phyloP scores from a whole-genome alignment of 1,140 invertebrate genomes.

The Pseudomyrmex dendroicus region DNA sequence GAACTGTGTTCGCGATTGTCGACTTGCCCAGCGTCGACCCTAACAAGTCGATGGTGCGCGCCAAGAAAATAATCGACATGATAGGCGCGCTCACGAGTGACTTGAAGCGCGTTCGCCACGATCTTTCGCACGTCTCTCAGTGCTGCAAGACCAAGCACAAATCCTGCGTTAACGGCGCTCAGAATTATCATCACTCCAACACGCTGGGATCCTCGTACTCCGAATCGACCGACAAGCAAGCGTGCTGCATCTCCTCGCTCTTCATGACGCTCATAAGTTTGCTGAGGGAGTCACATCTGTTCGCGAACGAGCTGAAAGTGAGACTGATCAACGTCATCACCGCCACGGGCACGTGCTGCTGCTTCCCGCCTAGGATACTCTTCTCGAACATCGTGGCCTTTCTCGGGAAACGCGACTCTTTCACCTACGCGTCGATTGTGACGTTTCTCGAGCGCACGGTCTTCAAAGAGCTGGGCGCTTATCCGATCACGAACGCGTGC shows the following conservation, averaged over 20 bases:
- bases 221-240: constrained; percentile 65
- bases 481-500: constrained; percentile 72
- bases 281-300: constrained; percentile 82
- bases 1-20: constrained; percentile 86
- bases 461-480: constrained; percentile 87
- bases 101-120: constrained; percentile 86
- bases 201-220: constrained; percentile 84
- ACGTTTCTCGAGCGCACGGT: constrained; percentile 86
- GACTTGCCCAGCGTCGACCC: constrained; percentile 83
- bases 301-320: constrained; percentile 81
- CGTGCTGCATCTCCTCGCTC: constrained; percentile 86
- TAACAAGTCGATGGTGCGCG: constrained; percentile 81
- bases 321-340: constrained; percentile 86
- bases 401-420: constrained; percentile 77
- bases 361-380: constrained; percentile 85
- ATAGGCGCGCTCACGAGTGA: constrained; percentile 86
- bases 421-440: constrained; percentile 78
- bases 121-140: constrained; percentile 85
- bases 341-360: constrained; percentile 88
- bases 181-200: constrained; percentile 87
- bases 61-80: constrained; percentile 86
- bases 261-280: constrained; percentile 86
- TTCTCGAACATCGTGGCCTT: constrained; percentile 80
- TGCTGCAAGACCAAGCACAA: constrained; percentile 86
- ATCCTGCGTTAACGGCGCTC: constrained; percentile 81